Evolutionary conservation across 1,140 invertebrate genomes (phyloP), one percentile per base, ranked within the genome.

Genomic region (Batillaria attramentaria): DNA sequence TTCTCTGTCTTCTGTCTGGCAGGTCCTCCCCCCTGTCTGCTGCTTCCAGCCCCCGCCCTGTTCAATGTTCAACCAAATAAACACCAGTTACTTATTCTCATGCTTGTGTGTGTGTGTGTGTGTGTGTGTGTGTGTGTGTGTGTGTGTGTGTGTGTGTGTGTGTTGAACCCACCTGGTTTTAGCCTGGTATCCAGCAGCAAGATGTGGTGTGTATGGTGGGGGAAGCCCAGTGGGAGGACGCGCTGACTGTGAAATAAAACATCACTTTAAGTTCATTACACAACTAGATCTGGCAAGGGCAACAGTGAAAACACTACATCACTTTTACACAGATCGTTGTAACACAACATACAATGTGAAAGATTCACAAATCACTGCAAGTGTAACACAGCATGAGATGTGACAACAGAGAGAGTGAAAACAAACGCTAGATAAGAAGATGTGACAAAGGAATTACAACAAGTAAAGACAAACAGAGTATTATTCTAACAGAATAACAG

Each of bases 1-100:
- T 86, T 87, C 33, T 84, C 82, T 65, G 77, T 72, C 73, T 77
- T 77, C 37, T 37, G 60, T 46, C 74, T 79, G 16, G 28, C n/a
- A 31, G 62, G 41, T 33, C 65, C 54, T 33, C 72, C 65, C 43
- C n/a, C 6, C 3, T 16, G 24, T 31, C n/a, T 10, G 13, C 18
- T 73, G 8, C 43, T 6, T 35, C 28, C 46, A 33, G 31, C 18
- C 4, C 33, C 41, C 3, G 50, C 24, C 42, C 57, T 75, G 72
- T n/a, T 39, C 4, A 28, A 41, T 24, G 28, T 13, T 10, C 13
- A 68, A 37, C 33, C 16, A 33, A 33, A 37, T 8, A 5, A 16
- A 20, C n/a, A 68, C 10, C 31, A 33, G 28, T 13, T 31, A 10
- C 18, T 35, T 35, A 10, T 68, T 68, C 4, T 37, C 37, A 5